A percentile compares a stretch with the other conserved stretches of the same genome.
These are phyloP conservation scores for Sminthopsis crassicaudata DNA, from an alignment of 2,113 vertebrate genomes.

Conservation along the genomic window DNA sequence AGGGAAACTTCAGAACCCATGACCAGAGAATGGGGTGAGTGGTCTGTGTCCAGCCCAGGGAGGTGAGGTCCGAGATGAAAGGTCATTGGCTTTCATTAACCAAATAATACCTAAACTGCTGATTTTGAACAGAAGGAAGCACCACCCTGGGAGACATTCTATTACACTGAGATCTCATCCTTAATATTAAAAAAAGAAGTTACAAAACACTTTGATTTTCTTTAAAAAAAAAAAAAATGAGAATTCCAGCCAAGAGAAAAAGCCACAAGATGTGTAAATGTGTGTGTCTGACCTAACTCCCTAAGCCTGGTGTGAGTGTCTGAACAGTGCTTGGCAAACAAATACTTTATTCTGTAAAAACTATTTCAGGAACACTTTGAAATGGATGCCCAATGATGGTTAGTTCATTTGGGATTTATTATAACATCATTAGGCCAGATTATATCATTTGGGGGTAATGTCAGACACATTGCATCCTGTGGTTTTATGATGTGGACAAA, in stretches of 20 bases:
- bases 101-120: conserved; percentile 81
- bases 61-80: conserved; percentile 78
- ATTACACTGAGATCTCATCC: conserved; percentile 79
- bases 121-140: conserved; percentile 83
- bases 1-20: conserved; percentile 36
- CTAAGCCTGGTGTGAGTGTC: conserved; percentile 75
- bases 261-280: conserved; percentile 77
- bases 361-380: conserved; percentile 87
- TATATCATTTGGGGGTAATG: conserved; percentile 88
- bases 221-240: conserved; percentile 82
- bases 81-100: conserved; percentile 82
- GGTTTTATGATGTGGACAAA: conserved; percentile 88
- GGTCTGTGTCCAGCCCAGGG: conserved; percentile 65
- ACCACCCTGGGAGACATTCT: conserved; percentile 80
- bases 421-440: conserved; percentile 86
- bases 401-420: conserved; percentile 88
- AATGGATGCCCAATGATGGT: conserved; percentile 85
- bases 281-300: conserved; percentile 76
- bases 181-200: conserved; percentile 75
- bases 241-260: conserved; percentile 74
- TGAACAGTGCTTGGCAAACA: conserved; percentile 82
- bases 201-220: conserved; percentile 77
- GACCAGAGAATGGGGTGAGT: conserved; percentile 79
- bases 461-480: conserved; percentile 88
- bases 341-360: conserved; percentile 84